Evolutionary conservation across 2,797 vertebrate species (phyloP).

Genomic region (Cuniculus paca): DNA sequence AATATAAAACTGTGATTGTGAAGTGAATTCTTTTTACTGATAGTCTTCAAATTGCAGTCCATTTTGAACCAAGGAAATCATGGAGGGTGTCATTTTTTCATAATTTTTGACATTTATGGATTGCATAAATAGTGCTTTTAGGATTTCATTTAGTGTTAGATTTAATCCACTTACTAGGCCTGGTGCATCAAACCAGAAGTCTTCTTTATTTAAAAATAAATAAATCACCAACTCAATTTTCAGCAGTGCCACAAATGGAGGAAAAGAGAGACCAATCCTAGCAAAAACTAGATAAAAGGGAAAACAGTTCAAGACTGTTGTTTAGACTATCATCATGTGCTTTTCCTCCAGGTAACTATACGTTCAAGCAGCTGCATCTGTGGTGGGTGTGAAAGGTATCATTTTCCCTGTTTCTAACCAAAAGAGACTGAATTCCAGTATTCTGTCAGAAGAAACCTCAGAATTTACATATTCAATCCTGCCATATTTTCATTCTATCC

Average conservation of each 20-base stretch:
- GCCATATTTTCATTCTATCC: neutral
- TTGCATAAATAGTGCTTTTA: neutral
- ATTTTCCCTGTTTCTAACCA: neutral
- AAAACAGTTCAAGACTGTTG: neutral
- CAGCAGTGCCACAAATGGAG: neutral
- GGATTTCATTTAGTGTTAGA: neutral
- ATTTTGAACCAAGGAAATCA: neutral
- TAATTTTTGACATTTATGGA: neutral
- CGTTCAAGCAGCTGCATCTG: neutral
- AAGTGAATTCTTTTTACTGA: neutral
- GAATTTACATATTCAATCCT: neutral
- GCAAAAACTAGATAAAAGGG: neutral
- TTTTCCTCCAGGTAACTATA: neutral
- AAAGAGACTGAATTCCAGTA: neutral
- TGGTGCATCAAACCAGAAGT: neutral
- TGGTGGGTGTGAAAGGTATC: neutral
- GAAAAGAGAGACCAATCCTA: neutral
- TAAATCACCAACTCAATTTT: slow-evolving; percentile 20
- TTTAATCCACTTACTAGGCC: slow-evolving; percentile 1
- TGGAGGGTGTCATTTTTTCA: neutral
- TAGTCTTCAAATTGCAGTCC: neutral
- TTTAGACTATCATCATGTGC: neutral
- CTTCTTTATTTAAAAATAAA: slow-evolving; percentile 34
- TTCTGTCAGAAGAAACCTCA: neutral
- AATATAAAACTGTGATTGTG: neutral